Evolutionary conservation across 2,113 vertebrate species (phyloP).

Genomic region (Hyperopisus bebe): DNA sequence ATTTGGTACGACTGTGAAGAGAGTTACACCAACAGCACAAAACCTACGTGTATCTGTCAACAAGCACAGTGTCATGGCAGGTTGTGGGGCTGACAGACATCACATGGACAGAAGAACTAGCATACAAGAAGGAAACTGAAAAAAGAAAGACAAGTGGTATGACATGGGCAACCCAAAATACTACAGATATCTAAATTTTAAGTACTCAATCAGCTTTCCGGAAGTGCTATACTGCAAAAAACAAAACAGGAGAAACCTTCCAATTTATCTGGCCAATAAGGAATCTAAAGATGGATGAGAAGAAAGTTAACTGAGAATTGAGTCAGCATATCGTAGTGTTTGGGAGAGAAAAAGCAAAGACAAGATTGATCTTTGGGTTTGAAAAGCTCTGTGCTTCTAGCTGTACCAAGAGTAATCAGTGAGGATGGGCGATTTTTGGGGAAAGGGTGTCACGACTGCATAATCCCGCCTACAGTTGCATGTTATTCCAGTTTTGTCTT

Average conservation of each 20-base stretch:
- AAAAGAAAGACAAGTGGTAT: background rate
- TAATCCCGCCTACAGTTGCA: background rate
- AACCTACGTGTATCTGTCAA: background rate
- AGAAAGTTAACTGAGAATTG: background rate
- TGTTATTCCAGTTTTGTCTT: background rate
- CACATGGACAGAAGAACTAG: background rate
- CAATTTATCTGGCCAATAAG: background rate
- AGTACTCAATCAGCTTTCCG: background rate
- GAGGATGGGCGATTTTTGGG: background rate
- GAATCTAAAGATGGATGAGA: background rate
- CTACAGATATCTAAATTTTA: background rate
- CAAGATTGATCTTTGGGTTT: background rate
- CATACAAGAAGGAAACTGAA: background rate
- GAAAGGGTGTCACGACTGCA: background rate
- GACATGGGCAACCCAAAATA: background rate
- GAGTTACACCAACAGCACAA: background rate
- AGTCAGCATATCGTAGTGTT: background rate
- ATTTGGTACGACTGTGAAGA: background rate
- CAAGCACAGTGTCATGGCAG: background rate
- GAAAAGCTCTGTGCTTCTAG: background rate
- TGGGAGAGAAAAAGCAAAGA: background rate
- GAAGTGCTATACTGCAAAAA: background rate
- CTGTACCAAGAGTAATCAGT: background rate
- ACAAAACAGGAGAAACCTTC: background rate
- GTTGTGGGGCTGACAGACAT: background rate